Evolutionary conservation across 2,113 vertebrate species (phyloP), one percentile per base, ranked within the genome.

Genomic region (Clarias gariepinus): DNA sequence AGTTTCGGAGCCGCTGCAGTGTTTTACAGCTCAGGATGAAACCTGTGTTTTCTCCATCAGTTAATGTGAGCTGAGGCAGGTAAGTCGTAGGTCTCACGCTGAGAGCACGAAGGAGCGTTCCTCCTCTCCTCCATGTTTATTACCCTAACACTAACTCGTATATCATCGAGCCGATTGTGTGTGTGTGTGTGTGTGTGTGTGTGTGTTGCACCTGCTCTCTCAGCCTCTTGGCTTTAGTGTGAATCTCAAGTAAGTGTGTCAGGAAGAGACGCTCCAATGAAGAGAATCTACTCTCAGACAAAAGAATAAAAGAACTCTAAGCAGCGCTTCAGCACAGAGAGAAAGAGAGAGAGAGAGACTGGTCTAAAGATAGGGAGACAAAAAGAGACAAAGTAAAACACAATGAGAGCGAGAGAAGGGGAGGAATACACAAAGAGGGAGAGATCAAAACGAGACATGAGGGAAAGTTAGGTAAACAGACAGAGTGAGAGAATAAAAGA

Each of bases 211-310:
- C 30, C 78, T 80, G 78, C 30, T 80, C 30, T 23, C 78, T 36
- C n/a, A 2, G 53, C 16, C n/a, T 58, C 33, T 79, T 9, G 4
- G 25, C 47, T 77, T 77, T 61, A 58, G 41, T 47, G 71, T 77
- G n/a, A 79, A 80, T 85, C n/a, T 52, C 84, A 86, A n/a, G 76
- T 86, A 88, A 53, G 33, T 68, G 81, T 86, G 85, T 77, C 60
- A 36, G 82, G 64, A 58, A 77, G 52, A 88, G 53, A 86, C 55
- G 52, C 58, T 88, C 73, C 81, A 84, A 74, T 13, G 80, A 64
- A 86, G 36, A 89, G 23, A 87, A 84, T 58, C 18, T 79, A 79
- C 64, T 88, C 33, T 61, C 66, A 79, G 64, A 73, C 21, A 88
- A 61, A 68, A 57, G 83, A 86, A 81, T 76, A 58, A 85, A 86